Evolutionary conservation across 2,888 invertebrate genomes (phyloP), one percentile per base, ranked within the genome.

Genomic region (Dynastes tityus): DNA sequence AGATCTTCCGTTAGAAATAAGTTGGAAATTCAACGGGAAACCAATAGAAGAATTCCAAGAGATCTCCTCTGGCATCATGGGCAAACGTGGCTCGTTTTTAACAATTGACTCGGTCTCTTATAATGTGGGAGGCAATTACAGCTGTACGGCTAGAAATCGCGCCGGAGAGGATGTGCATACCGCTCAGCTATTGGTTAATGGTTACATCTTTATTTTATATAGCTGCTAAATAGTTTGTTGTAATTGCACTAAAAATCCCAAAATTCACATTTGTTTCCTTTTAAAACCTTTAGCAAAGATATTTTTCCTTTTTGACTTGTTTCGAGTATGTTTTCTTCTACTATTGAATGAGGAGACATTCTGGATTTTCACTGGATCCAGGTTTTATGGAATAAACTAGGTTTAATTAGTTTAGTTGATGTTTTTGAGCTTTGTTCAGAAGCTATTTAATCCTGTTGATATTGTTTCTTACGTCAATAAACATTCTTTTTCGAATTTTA

Each of bases 11-110:
- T 90, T 95, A 86, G 90, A 90, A 76, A 92, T 95, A 79, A 89
- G 90, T 45, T 95, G 95, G 95, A 92, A 92, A 78, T 93, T 94
- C 88, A 93, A 94, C 90, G 92, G 92, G 79, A 91, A 91, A 87
- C 90, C 91, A 78, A 89, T 93, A 85, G 90, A 90, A 82, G 88
- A 89, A 71, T 89, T 89, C 82, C 88, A 89, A 83, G 91, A 90
- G 84, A 90, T 92, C 84, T 88, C 88, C 76, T 90, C 92, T 70
- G 89, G 90, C 55, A 91, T 91, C 87, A 91, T 92, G 86, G 92
- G 92, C 22, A 91, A 91, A 81, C 92, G 92, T 84, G 89, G 92
- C 53, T 94, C 93, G 86, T 89, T 90, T 29, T 83, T 92, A 73
- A 91, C 88, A 81, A 92, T 93, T 80, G 90, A 91, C 78, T 90